Conservation (phyloP, 30 jellyfish, hydroid and myxozoan genomes). For the Phacellophora camtschatica region DNA sequence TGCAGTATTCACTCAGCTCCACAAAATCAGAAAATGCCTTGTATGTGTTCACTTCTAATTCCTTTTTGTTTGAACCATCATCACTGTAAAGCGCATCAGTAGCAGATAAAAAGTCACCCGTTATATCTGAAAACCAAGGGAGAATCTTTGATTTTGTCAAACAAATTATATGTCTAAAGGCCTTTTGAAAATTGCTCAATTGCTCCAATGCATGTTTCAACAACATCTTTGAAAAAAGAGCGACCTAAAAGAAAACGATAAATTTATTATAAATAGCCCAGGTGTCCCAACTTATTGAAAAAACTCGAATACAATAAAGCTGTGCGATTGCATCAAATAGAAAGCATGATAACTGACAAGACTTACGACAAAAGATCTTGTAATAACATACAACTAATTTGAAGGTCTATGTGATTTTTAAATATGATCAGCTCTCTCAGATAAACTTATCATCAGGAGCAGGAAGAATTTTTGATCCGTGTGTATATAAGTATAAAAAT, state of each 20-base stretch:
- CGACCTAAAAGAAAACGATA: not conserved
- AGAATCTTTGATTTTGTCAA: not conserved
- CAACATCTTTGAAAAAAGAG: not conserved
- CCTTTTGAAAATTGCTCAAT: not conserved
- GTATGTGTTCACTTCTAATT: not conserved
- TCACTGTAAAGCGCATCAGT: not conserved
- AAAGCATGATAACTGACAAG: too few relatives aligned
- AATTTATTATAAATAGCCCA: not conserved
- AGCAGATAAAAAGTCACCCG: not conserved
- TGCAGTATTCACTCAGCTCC: not conserved
- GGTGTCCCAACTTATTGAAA: not conserved
- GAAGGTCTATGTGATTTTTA: too few relatives aligned
- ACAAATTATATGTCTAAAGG: not conserved
- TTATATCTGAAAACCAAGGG: not conserved
- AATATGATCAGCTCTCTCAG: too few relatives aligned
- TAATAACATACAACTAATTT: too few relatives aligned
- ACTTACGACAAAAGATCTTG: too few relatives aligned
- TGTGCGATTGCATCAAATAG: too few relatives aligned
- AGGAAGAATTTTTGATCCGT: too few relatives aligned
- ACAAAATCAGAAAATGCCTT: not conserved
- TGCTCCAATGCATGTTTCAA: not conserved
- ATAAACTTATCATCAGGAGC: too few relatives aligned
- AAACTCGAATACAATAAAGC: too few relatives aligned
- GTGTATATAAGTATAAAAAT: too few relatives aligned
- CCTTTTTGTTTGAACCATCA: conserved; percentile 3